Base-by-base conservation (phyloP, 2,113 vertebrate genomes). In the Melanerpes formicivorus region DNA sequence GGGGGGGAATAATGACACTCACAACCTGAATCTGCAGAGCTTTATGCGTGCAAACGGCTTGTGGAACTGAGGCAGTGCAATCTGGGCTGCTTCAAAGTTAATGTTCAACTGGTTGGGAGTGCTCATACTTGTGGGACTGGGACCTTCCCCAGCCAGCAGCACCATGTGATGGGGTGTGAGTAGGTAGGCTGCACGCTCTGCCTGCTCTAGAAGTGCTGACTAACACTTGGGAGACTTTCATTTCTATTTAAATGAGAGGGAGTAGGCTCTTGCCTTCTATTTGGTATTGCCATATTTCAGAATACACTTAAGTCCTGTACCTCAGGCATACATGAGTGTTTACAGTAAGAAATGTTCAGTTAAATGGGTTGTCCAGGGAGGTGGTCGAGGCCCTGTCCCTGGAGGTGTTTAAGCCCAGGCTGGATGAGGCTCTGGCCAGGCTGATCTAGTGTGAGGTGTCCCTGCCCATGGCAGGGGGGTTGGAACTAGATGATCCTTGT, bases 191-290 rank as follows among this genome's bases (percentile, higher is more conserved):
- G 73, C 62, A 32, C 58, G 74, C 84, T 88, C 5, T 14, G 64
- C 78, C 22, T 34, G 64, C 42, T 42, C 17, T 63, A 40, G 75
- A 78, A 93, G 4, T 30, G 88, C 80, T 93, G 84, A 29, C n/a
- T 67, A 54, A 59, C 30, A 1, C 56, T 60, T 65, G 5, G 52
- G 3, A 5, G 37, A 40, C 11, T 66, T 95, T 56, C 29, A 93
- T 74, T 93, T 93, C 75, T 52, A 64, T 95, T 87, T 27, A 93
- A 70, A 89, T 93, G 27, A 74, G 19, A 71, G 48, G 56, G 37
- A 62, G 44, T 12, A 71, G 71, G 37, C 54, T 16, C 60, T 34
- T 52, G 27, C 64, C 40, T 60, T 77, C 0, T 42, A 8, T 18
- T 66, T 73, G 30, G 23, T 77, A 1, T 34, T 81, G 32, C 30